A percentile compares a stretch with the other conserved stretches of the same genome.
Conservation (phyloP, 23 tunicate species). For the Phallusia fumigata region DNA sequence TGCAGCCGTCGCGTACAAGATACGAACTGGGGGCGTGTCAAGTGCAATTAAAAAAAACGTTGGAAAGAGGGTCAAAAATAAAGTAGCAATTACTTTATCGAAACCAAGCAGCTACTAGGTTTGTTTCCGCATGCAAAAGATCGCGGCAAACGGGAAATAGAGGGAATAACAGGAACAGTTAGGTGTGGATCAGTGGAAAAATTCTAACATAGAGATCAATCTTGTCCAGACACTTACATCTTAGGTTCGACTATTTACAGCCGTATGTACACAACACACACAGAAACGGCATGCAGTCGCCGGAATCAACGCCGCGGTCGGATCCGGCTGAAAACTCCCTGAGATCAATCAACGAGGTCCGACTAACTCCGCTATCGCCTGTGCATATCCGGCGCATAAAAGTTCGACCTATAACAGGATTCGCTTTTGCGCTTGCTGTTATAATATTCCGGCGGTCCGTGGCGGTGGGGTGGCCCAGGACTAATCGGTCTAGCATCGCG, state of each 20-base stretch:
- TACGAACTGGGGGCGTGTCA: background rate
- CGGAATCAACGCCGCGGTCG: background rate
- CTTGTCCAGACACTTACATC: conserved; percentile 3
- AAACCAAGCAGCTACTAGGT: conserved; percentile 6
- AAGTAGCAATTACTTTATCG: background rate
- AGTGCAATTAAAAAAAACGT: background rate
- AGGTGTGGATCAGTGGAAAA: background rate
- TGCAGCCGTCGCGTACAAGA: too few species aligned
- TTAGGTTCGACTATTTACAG: background rate
- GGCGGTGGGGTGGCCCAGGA: conserved; percentile 53
- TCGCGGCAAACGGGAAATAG: background rate
- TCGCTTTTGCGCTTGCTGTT: background rate
- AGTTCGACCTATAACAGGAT: background rate
- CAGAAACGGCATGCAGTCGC: background rate
- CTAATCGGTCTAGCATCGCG: conserved; percentile 34
- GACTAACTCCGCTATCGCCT: background rate
- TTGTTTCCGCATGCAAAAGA: background rate
- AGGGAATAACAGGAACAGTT: background rate
- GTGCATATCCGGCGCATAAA: conserved; percentile 6
- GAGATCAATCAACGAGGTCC: background rate
- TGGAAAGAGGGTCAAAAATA: background rate
- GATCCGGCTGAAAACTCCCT: background rate
- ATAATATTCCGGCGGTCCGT: conserved; percentile 36
- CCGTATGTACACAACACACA: conserved; percentile 1
- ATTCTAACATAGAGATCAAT: background rate